phyloP scores from a whole-genome alignment of 2,888 invertebrate species.

The Nomada ruficornis region DNA sequence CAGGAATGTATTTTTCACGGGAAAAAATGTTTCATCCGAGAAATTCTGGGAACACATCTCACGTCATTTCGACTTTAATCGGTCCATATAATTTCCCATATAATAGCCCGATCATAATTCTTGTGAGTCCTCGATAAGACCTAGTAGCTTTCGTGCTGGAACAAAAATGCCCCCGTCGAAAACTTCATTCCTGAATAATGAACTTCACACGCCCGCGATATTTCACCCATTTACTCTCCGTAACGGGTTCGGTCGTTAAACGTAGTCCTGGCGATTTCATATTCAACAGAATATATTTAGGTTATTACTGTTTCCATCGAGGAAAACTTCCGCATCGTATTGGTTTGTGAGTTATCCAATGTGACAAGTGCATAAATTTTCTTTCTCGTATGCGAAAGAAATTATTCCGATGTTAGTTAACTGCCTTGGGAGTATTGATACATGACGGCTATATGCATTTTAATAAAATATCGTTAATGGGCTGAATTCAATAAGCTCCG shows the following conservation, averaged over 20 bases:
- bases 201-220: conserved; percentile 63
- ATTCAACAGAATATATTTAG: conserved; percentile 60
- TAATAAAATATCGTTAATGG: no score
- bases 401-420: no score
- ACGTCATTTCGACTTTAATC: conserved; percentile 52
- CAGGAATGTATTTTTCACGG: neutral
- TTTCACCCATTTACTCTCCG: conserved; percentile 48
- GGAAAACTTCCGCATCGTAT: conserved; percentile 24
- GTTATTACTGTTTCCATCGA: conserved; percentile 47
- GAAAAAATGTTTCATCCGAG: neutral
- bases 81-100: conserved; percentile 51
- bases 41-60: conserved; percentile 34
- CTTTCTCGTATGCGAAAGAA: no score
- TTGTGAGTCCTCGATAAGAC: conserved; percentile 50
- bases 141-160: conserved; percentile 33
- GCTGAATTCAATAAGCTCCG: no score
- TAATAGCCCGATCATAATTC: conserved; percentile 50
- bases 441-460: no score
- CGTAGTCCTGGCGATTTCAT: conserved; percentile 60
- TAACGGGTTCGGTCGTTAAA: conserved; percentile 44
- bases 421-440: no score
- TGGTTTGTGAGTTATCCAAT: conserved; percentile 2
- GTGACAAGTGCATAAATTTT: conserved; percentile 19
- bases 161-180: conserved; percentile 60
- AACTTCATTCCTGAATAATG: conserved; percentile 64